Percentiles rank a stretch among this genome's conserved stretches.
phyloP scores from a whole-genome alignment of 2,888 invertebrate genomes.

The Mesorhabditis spiculigera region DNA sequence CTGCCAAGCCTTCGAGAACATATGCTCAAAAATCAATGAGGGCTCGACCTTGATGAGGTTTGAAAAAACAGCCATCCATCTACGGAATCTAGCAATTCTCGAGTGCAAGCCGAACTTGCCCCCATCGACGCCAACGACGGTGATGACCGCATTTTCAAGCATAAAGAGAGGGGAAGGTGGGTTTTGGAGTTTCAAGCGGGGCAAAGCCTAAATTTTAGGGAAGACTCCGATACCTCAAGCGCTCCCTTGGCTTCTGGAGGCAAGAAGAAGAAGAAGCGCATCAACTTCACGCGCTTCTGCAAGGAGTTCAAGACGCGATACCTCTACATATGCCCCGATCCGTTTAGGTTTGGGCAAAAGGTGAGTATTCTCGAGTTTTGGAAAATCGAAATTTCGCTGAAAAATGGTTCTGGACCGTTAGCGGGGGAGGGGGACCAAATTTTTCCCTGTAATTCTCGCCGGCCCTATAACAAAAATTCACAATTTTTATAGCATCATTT shows the following conservation, averaged over 20 bases:
- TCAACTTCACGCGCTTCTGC: conserved; percentile 41
- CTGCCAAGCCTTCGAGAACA: conserved; percentile 47
- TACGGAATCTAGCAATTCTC: background rate
- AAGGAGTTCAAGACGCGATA: conserved; percentile 52
- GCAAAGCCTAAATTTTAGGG: background rate
- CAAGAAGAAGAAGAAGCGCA: conserved; percentile 20
- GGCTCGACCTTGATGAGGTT: background rate
- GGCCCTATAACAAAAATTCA: too few relatives aligned
- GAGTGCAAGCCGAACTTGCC: background rate
- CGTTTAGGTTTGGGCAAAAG: conserved; percentile 43
- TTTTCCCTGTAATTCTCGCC: too few relatives aligned
- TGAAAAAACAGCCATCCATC: background rate
- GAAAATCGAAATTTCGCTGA: background rate
- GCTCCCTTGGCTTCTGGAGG: conserved; percentile 1
- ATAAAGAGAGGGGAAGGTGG: background rate
- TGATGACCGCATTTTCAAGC: background rate
- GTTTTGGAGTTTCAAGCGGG: background rate
- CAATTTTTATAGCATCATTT: too few relatives aligned
- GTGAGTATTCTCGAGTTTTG: conserved; percentile 9
- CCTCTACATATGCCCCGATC: conserved; percentile 54
- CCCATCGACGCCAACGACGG: background rate
- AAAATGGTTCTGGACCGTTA: too few relatives aligned
- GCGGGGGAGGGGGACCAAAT: too few relatives aligned
- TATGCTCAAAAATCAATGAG: conserved; percentile 23
- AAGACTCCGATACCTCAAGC: background rate